Evolutionary conservation across 2,888 invertebrate genomes (phyloP).

Genomic region (Dasysyrphus tricinctus): DNA sequence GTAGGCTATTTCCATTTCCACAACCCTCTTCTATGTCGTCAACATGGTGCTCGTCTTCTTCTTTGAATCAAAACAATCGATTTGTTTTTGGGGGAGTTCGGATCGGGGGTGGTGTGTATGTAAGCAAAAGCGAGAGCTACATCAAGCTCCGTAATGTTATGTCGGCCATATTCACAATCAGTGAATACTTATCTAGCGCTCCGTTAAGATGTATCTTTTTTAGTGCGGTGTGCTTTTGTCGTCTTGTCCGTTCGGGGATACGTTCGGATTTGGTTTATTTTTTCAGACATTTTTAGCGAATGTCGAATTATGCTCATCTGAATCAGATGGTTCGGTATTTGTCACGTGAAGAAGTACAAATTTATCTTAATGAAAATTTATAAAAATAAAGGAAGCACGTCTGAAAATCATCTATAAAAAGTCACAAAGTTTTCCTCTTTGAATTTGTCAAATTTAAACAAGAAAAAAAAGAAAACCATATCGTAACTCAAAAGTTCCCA

Average conservation of each 20-base stretch:
- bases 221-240: slow-evolving; percentile 11
- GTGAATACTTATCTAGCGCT: slow-evolving; percentile 61
- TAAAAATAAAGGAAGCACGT: too few species aligned
- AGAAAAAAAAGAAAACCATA: background rate
- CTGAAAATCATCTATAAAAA: background rate
- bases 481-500: background rate
- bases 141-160: slow-evolving; percentile 15
- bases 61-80: slow-evolving; percentile 52
- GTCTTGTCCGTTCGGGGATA: background rate
- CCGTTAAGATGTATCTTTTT: slow-evolving; percentile 52
- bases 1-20: slow-evolving; percentile 1
- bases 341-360: slow-evolving; percentile 9
- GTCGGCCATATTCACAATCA: slow-evolving; percentile 49
- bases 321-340: background rate
- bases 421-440: background rate
- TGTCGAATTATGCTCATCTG: background rate
- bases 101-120: background rate
- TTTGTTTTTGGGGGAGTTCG: slow-evolving; percentile 27
- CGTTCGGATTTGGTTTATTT: background rate
- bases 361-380: too few species aligned
- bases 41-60: slow-evolving; percentile 7
- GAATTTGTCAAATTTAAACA: background rate
- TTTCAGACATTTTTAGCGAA: background rate
- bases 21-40: background rate
- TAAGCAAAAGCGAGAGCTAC: slow-evolving; percentile 17